A percentile compares a stretch with the other conserved stretches of the same genome.
Conservation (phyloP, 2,888 invertebrate species). For the Melipona beecheii region DNA sequence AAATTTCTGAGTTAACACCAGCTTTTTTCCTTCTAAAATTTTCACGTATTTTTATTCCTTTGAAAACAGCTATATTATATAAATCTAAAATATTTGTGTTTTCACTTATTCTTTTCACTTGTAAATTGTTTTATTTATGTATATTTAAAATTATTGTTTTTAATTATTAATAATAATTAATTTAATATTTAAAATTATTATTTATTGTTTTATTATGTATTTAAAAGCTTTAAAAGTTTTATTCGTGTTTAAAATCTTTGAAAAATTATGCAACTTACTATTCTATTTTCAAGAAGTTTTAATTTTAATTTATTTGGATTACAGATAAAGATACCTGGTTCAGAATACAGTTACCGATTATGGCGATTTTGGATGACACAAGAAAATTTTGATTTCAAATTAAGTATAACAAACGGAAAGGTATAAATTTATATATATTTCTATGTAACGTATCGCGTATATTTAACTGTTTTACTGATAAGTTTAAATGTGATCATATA, state of each 20-base stretch:
- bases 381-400: constrained; percentile 88
- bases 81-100: neutral
- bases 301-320: constrained; percentile 8
- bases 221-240: neutral
- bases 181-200: too few relatives aligned
- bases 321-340: constrained; percentile 82
- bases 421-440: constrained; percentile 71
- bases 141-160: too few relatives aligned
- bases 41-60: neutral
- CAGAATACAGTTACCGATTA: constrained; percentile 87
- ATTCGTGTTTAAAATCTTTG: too few relatives aligned
- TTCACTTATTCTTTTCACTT: neutral
- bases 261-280: too few relatives aligned
- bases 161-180: too few relatives aligned
- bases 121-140: neutral
- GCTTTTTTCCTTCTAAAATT: neutral
- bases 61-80: neutral
- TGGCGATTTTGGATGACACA: constrained; percentile 92
- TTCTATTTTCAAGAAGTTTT: constrained; percentile 20
- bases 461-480: too few relatives aligned
- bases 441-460: too few relatives aligned
- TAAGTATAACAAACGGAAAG: constrained; percentile 87
- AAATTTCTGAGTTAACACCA: neutral
- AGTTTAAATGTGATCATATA: too few relatives aligned
- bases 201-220: neutral